phyloP scores from a whole-genome alignment of 2,888 invertebrate species.

The Phyllotreta striolata region DNA sequence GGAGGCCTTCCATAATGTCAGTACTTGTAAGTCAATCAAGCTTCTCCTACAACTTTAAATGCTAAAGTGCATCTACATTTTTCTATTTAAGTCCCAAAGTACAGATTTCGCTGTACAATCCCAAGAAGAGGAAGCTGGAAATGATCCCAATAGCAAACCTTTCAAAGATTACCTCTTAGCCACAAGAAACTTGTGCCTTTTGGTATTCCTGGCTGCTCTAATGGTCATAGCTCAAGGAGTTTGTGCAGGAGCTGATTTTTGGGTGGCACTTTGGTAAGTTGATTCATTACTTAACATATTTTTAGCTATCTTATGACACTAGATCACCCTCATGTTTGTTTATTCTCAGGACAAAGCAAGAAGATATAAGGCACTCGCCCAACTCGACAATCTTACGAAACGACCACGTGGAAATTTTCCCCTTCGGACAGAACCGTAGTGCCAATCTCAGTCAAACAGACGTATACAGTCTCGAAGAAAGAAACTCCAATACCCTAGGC shows the following conservation, averaged over 20 bases:
- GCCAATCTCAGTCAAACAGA: not conserved
- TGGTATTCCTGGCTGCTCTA: conserved; percentile 43
- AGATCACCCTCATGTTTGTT: too few species aligned
- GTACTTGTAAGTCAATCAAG: not conserved
- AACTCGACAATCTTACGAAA: not conserved
- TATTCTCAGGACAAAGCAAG: conserved; percentile 24
- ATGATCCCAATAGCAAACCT: conserved; percentile 40
- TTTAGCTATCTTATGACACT: not conserved
- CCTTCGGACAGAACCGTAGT: not conserved
- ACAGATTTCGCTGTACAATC: not conserved
- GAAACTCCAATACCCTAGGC: not conserved
- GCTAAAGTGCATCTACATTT: not conserved
- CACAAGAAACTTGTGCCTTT: conserved; percentile 44
- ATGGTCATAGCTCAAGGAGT: conserved; percentile 50
- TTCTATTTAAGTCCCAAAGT: not conserved
- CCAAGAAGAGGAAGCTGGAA: conserved; percentile 39
- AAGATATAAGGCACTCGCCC: conserved; percentile 18
- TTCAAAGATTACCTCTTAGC: conserved; percentile 52
- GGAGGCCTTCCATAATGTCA: not conserved
- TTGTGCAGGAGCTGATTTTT: conserved; percentile 54
- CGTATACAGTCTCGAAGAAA: not conserved
- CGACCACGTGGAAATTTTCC: not conserved
- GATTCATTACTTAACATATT: not conserved
- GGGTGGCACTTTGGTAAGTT: conserved; percentile 55
- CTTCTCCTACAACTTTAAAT: not conserved